Conservation (phyloP, 2,797 vertebrate species). For the Lates japonicus region DNA sequence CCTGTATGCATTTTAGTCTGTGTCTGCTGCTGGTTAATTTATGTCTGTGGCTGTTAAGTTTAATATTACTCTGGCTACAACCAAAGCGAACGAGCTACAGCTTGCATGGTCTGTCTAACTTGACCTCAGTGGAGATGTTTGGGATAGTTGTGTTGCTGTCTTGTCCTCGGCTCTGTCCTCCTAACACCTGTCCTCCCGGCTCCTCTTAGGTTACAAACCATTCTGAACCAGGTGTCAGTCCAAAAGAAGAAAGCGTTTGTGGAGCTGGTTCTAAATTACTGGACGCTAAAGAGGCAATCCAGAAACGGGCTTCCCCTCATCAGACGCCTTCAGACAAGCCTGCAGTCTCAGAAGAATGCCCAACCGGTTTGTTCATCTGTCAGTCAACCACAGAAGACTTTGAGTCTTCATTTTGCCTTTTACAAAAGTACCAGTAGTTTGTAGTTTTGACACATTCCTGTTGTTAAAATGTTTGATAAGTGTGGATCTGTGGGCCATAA, state of each 20-base stretch:
- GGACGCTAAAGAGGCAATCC: slow-evolving; percentile 95
- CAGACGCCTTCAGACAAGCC: slow-evolving; percentile 93
- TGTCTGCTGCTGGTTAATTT: background rate
- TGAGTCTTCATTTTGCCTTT: slow-evolving; percentile 45
- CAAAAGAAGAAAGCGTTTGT: slow-evolving; percentile 97
- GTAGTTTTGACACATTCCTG: slow-evolving; percentile 17
- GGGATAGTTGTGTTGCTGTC: background rate
- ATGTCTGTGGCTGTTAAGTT: background rate
- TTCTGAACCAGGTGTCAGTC: slow-evolving; percentile 96
- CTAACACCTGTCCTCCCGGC: background rate
- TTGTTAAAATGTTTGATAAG: slow-evolving; percentile 3
- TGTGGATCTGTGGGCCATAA: background rate
- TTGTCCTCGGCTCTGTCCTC: background rate
- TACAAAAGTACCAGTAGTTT: slow-evolving; percentile 20
- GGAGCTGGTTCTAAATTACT: slow-evolving; percentile 96
- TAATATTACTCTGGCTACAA: background rate
- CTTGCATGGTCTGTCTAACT: background rate
- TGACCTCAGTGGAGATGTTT: background rate
- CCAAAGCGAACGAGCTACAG: background rate
- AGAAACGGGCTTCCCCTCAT: slow-evolving; percentile 95
- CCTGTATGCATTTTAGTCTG: background rate
- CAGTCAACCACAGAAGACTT: slow-evolving; percentile 56
- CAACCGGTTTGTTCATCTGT: slow-evolving; percentile 91
- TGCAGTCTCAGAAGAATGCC: slow-evolving; percentile 91
- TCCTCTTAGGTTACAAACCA: slow-evolving; percentile 92